These are phyloP conservation scores for Etheostoma perlongum DNA, from an alignment of 2,797 vertebrate genomes.

Conservation along the genomic window DNA sequence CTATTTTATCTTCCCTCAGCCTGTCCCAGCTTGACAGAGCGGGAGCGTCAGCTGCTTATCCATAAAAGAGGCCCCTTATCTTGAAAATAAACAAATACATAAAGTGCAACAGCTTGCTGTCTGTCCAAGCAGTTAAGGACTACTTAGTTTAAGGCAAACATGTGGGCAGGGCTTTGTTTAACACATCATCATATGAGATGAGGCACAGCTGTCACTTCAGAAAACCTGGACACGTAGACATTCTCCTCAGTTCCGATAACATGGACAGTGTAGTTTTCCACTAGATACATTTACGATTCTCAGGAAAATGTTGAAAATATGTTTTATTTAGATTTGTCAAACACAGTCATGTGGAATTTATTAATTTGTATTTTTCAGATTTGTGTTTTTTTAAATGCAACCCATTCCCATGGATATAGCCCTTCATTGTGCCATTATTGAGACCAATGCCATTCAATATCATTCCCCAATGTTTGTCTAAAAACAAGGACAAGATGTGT, in stretches of 20 bases:
- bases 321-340: not conserved
- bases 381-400: not conserved
- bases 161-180: slow-evolving; percentile 76
- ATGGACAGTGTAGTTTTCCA: not conserved
- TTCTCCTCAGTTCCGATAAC: slow-evolving; percentile 29
- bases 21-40: slow-evolving; percentile 92
- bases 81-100: slow-evolving; percentile 88
- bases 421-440: not conserved
- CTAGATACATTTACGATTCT: not conserved
- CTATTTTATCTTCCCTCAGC: slow-evolving; percentile 93
- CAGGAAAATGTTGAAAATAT: not conserved
- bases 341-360: not conserved
- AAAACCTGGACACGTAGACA: slow-evolving; percentile 41
- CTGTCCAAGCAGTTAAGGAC: slow-evolving; percentile 83
- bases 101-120: slow-evolving; percentile 82
- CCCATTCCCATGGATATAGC: not conserved
- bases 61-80: slow-evolving; percentile 95
- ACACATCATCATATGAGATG: slow-evolving; percentile 74
- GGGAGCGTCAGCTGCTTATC: slow-evolving; percentile 96
- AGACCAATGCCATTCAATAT: slow-evolving; percentile 55
- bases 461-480: slow-evolving; percentile 33
- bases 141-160: slow-evolving; percentile 84
- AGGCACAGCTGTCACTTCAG: slow-evolving; percentile 67
- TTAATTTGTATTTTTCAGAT: not conserved
- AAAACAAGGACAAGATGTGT: slow-evolving; percentile 35